Conservation (phyloP, 23 tunicate species). For the Diplosoma virens region DNA sequence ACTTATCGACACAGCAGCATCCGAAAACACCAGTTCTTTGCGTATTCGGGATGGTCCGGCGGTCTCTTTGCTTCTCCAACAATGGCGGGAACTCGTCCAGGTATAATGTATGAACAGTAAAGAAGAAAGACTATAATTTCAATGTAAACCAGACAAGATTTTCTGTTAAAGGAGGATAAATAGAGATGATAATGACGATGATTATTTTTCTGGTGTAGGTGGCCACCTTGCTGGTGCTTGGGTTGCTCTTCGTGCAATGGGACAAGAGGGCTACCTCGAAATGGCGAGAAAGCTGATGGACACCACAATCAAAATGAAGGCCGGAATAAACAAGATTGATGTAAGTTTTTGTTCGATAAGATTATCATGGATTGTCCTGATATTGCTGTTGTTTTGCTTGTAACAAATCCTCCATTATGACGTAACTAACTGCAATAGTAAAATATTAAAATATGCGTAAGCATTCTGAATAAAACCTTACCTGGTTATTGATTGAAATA, state of each 20-base stretch:
- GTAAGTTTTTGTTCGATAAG: constrained; percentile 17
- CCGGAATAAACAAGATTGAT: constrained; percentile 43
- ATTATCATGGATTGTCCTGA: neutral
- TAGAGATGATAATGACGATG: neutral
- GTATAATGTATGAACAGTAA: constrained; percentile 31
- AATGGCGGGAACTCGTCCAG: constrained; percentile 96
- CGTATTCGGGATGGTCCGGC: constrained; percentile 81
- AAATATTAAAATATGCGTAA: too few relatives aligned
- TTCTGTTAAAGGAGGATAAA: too few relatives aligned
- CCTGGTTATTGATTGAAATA: too few relatives aligned
- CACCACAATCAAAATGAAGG: constrained; percentile 77
- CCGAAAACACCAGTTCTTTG: constrained; percentile 78
- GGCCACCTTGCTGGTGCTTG: constrained; percentile 98
- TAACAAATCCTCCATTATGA: too few relatives aligned
- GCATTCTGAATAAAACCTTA: too few relatives aligned
- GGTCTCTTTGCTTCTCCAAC: constrained; percentile 95
- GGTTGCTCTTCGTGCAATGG: constrained; percentile 83
- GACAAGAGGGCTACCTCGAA: constrained; percentile 81
- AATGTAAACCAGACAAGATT: too few relatives aligned
- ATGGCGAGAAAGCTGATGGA: constrained; percentile 76
- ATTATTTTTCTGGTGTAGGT: constrained; percentile 30
- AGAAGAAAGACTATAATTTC: too few relatives aligned
- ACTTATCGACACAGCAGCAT: constrained; percentile 60
- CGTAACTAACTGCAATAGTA: too few relatives aligned
- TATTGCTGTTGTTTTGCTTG: too few relatives aligned